Conservation (phyloP, 2,797 vertebrate species). For the Rhodeus uyekii region DNA sequence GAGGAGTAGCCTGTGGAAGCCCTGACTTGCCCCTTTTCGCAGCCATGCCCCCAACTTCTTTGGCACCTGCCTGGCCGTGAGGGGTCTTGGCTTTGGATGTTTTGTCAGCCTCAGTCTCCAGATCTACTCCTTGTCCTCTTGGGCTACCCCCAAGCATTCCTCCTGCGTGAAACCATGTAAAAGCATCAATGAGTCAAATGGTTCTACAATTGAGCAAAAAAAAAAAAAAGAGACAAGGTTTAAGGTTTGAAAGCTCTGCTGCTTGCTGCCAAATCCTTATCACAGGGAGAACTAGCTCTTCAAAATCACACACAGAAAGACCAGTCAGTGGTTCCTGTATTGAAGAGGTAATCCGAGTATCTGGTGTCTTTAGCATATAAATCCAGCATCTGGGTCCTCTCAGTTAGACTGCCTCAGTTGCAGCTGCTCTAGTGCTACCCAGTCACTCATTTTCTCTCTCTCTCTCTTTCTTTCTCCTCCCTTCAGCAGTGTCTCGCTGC, state of each 20-base stretch:
- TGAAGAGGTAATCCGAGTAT: conserved; percentile 43
- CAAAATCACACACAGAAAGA: conserved; percentile 21
- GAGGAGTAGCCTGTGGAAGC: conserved; percentile 73
- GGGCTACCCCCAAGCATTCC: conserved; percentile 88
- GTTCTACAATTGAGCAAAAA: conserved; percentile 33
- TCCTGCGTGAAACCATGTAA: conserved; percentile 85
- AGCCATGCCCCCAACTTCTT: conserved; percentile 74
- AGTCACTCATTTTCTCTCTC: conserved; percentile 42
- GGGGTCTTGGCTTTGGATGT: conserved; percentile 43
- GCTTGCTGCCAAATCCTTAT: conserved; percentile 37
- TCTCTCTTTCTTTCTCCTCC: conserved; percentile 41
- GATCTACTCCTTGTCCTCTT: conserved; percentile 81
- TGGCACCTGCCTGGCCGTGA: conserved; percentile 64
- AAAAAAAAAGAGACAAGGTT: conserved; percentile 14
- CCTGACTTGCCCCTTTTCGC: conserved; percentile 77
- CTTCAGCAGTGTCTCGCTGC: conserved; percentile 65
- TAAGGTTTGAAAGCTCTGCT: conserved; percentile 12
- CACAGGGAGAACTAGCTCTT: conserved; percentile 31
- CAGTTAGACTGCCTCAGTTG: conserved; percentile 34
- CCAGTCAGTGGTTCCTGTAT: conserved; percentile 21
- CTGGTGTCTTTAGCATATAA: conserved; percentile 46
- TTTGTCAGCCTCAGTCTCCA: conserved; percentile 70
- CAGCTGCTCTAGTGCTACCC: conserved; percentile 40
- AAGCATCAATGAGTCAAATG: conserved; percentile 73
- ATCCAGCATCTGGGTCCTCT: conserved; percentile 55